Evolutionary conservation across 2,113 vertebrate species (phyloP).

Genomic region (Notechis scutatus): DNA sequence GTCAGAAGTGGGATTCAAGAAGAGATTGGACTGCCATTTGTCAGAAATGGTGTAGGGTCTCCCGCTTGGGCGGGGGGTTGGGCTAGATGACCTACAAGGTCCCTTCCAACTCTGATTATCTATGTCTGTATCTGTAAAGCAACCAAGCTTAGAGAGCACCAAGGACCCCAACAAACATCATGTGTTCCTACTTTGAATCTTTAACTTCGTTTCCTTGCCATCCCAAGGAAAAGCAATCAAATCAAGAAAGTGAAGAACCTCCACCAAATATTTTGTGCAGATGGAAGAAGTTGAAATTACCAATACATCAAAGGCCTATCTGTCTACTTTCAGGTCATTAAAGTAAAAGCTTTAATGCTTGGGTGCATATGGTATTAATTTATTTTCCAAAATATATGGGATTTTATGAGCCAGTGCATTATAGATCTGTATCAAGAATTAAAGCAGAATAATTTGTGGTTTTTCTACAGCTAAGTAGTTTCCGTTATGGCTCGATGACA

Average conservation of each 20-base stretch:
- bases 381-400: background rate
- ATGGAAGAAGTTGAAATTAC: no score
- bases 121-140: background rate
- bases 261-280: background rate
- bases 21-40: no score
- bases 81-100: no score
- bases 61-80: no score
- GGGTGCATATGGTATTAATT: background rate
- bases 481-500: constrained; percentile 17
- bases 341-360: background rate
- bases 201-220: background rate
- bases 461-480: background rate
- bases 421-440: background rate
- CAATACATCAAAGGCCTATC: background rate
- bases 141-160: background rate
- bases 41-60: no score
- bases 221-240: background rate
- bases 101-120: no score
- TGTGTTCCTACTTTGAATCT: background rate
- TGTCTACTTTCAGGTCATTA: background rate
- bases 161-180: background rate
- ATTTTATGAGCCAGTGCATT: background rate
- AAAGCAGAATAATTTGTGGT: background rate
- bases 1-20: no score
- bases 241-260: background rate